Evolutionary conservation across 1,140 invertebrate species (phyloP).

Genomic region (Apis cerana): DNA sequence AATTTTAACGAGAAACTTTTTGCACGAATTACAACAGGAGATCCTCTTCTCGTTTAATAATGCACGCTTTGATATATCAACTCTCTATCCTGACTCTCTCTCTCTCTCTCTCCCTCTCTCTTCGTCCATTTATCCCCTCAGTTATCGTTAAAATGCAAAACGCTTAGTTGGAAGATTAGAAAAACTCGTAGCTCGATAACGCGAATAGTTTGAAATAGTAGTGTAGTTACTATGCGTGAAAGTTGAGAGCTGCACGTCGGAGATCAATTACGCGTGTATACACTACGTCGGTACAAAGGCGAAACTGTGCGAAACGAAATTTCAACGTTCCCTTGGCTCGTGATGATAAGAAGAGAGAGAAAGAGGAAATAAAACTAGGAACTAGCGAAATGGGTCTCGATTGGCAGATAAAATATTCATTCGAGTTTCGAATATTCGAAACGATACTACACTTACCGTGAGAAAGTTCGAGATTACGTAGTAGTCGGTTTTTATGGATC

Average conservation of each 20-base stretch:
- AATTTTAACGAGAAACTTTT: neutral
- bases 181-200: neutral
- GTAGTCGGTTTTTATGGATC: neutral
- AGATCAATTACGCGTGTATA: neutral
- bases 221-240: neutral
- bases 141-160: slow-evolving; percentile 26
- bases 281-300: neutral
- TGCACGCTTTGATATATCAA: slow-evolving; percentile 2
- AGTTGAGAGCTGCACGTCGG: neutral
- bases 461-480: too few relatives aligned
- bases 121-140: neutral
- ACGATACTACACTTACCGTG: too few relatives aligned
- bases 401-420: too few relatives aligned
- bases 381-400: too few relatives aligned
- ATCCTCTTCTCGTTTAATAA: neutral
- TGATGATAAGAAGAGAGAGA: neutral
- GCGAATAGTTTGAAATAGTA: too few relatives aligned
- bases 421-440: too few relatives aligned
- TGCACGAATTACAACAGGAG: neutral
- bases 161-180: neutral
- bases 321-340: neutral
- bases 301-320: neutral
- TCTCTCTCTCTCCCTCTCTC: neutral
- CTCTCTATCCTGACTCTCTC: neutral
- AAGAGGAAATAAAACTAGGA: too few relatives aligned